Percentiles rank a stretch among this genome's conserved stretches.
phyloP scores from a whole-genome alignment of 2,888 invertebrate genomes.

The Dyspetes luteomarginatus region DNA sequence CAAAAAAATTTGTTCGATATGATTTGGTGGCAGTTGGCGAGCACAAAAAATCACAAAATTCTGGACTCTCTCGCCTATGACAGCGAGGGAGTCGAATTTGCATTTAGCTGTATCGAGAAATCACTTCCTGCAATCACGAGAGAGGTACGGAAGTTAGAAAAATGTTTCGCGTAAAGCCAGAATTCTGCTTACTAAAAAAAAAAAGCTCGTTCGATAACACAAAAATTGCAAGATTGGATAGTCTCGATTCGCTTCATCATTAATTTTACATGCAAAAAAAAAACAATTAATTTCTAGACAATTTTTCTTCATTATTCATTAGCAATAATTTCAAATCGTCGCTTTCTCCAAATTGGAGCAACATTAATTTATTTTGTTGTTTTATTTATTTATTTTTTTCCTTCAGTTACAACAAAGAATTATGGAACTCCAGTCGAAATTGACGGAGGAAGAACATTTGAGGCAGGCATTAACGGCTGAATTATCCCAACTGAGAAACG shows the following conservation, averaged over 20 bases:
- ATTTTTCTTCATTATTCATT: not conserved
- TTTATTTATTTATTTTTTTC: slow-evolving; percentile 58
- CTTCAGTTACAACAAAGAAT: slow-evolving; percentile 85
- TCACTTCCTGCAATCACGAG: slow-evolving; percentile 87
- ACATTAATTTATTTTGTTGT: slow-evolving; percentile 37
- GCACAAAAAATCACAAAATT: slow-evolving; percentile 63
- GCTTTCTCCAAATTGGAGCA: not conserved
- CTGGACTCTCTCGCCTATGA: slow-evolving; percentile 70
- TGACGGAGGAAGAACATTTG: slow-evolving; percentile 80
- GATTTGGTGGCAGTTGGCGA: slow-evolving; percentile 62
- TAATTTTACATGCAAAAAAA: no score
- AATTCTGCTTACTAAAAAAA: slow-evolving; percentile 41
- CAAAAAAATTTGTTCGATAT: slow-evolving; percentile 12
- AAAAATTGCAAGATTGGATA: not conserved
- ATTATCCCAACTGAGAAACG: slow-evolving; percentile 77
- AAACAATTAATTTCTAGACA: not conserved
- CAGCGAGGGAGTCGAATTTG: slow-evolving; percentile 85
- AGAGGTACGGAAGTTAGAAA: slow-evolving; percentile 85
- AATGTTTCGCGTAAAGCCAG: slow-evolving; percentile 41
- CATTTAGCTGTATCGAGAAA: slow-evolving; percentile 89
- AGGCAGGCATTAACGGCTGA: slow-evolving; percentile 72
- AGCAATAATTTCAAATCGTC: not conserved
- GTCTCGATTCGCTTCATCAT: not conserved
- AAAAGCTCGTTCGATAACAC: not conserved
- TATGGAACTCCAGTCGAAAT: slow-evolving; percentile 83